Conservation (phyloP, 2,888 invertebrate species). For the Empis livida region DNA sequence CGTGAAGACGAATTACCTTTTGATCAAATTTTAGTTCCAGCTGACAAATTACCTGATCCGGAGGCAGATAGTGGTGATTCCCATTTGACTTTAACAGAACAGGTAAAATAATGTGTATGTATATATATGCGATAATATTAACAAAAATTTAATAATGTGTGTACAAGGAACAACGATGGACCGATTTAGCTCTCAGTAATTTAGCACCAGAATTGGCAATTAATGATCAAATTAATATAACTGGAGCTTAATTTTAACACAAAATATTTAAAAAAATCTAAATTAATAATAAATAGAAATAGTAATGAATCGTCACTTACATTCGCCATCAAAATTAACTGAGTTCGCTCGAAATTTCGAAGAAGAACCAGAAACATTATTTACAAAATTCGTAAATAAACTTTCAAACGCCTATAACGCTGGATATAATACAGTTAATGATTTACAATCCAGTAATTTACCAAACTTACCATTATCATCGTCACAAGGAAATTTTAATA, state of each 20-base stretch:
- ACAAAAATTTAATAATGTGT: constrained; percentile 4
- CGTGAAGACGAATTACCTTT: constrained; percentile 66
- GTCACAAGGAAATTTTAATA: constrained; percentile 19
- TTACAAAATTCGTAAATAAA: constrained; percentile 35
- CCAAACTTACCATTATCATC: constrained; percentile 17
- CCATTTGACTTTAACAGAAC: constrained; percentile 78
- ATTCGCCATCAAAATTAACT: constrained; percentile 54
- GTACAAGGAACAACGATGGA: constrained; percentile 51
- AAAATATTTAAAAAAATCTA: constrained; percentile 5
- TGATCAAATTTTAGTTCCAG: constrained; percentile 75
- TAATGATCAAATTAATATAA: constrained; percentile 31
- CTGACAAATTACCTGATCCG: constrained; percentile 80
- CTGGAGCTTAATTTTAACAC: constrained; percentile 21
- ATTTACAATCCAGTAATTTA: constrained; percentile 19
- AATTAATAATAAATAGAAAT: constrained; percentile 11
- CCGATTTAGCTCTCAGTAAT: constrained; percentile 44
- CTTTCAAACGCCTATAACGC: constrained; percentile 35
- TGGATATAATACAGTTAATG: constrained; percentile 33
- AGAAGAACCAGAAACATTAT: constrained; percentile 32
- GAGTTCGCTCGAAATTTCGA: constrained; percentile 53
- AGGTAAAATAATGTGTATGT: constrained; percentile 47
- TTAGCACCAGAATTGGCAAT: constrained; percentile 32
- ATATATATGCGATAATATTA: neutral
- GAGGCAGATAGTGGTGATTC: constrained; percentile 88
- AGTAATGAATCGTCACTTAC: constrained; percentile 44